Evolutionary conservation across 2,113 vertebrate species (phyloP), one percentile per base, ranked within the genome.

Genomic region (Cariama cristata): DNA sequence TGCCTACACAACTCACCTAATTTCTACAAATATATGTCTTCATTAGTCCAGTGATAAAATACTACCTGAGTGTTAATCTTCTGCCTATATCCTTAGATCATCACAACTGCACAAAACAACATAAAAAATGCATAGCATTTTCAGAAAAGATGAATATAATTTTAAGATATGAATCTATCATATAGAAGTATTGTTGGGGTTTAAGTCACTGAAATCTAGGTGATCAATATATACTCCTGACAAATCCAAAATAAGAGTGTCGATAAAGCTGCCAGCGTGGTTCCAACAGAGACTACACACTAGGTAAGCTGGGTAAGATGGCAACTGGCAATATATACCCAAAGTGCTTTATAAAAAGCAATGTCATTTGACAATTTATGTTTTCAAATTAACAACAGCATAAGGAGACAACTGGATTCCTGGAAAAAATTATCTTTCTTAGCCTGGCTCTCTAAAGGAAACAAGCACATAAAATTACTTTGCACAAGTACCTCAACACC

Each of bases 51-150:
- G 3, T 2, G 14, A 55, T n/a, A 33, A 49, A 63, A 14, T 90
- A 58, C 18, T 21, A 44, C 30, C 32, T 2, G 1, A 67, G 16
- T 24, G 38, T 26, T 15, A 72, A 77, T 45, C 19, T 53, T 64
- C 11, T 50, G 42, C n/a, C n/a, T 26, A 18, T 17, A 12, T 53
- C 44, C 71, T 72, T 2, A 33, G 28, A 38, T 6, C 49, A 58
- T 23, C 26, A 52, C 17, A 73, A 26, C 5, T n/a, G 42, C 86
- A 68, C n/a, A 53, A 53, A 91, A 2, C 30, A 50, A 55, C 58
- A 42, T 28, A 1, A 4, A 17, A 49, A 58, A 14, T 0, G 38
- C 2, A 9, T 14, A 38, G 28, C 17, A 24, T 12, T 45, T 50
- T 21, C 38, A 30, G 12, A 22, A 58, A 73, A 24, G 4, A 60